Evolutionary conservation across 1,140 invertebrate genomes (phyloP).

Genomic region (Cataglyphis hispanica): DNA sequence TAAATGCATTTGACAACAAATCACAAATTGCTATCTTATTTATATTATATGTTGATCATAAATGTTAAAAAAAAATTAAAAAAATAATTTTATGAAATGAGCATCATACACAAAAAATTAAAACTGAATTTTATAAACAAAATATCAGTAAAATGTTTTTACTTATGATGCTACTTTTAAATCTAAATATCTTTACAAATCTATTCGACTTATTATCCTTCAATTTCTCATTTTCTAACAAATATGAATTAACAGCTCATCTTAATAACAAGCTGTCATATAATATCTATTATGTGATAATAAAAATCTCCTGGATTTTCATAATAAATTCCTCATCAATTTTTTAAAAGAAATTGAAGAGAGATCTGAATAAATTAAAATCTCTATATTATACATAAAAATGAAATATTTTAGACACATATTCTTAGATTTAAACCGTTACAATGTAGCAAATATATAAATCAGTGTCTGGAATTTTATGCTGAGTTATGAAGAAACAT

Average conservation of each 20-base stretch:
- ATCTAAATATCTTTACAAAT: no score
- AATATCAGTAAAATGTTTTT: no score
- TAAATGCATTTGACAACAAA: background rate
- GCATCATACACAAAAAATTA: no score
- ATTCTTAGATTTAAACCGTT: background rate
- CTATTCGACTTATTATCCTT: no score
- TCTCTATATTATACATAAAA: background rate
- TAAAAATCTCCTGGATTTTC: background rate
- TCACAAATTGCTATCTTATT: background rate
- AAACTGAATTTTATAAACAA: no score
- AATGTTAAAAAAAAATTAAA: background rate
- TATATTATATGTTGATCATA: conserved; percentile 22
- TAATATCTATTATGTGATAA: background rate
- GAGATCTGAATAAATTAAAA: background rate
- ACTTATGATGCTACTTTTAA: background rate
- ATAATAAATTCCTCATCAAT: conserved; percentile 4
- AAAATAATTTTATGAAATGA: background rate
- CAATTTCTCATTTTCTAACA: conserved; percentile 12
- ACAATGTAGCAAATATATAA: background rate
- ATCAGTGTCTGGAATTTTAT: no score
- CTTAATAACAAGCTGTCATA: conserved; percentile 1
- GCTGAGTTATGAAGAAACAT: no score
- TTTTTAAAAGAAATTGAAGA: background rate
- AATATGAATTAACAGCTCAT: conserved; percentile 27
- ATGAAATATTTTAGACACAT: background rate